Conservation (phyloP, 1,140 invertebrate species). For the Lysiphlebus fabarum region DNA sequence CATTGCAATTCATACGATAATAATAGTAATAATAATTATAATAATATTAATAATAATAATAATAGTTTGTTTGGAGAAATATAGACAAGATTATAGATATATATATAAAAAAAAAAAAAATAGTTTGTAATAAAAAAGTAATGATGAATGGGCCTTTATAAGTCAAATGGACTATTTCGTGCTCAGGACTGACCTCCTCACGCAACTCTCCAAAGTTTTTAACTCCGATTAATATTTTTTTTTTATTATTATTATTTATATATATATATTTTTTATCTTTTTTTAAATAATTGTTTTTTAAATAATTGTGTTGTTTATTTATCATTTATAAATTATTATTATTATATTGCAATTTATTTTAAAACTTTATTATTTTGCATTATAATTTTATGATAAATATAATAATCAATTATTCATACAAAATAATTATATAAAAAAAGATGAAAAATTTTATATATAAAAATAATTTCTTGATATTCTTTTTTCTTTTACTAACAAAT, state of each 20-base stretch:
- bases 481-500: too few species aligned
- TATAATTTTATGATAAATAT: too few species aligned
- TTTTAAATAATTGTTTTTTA: slow-evolving; percentile 44
- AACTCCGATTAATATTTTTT: neutral
- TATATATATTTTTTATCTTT: slow-evolving; percentile 39
- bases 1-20: slow-evolving; percentile 37
- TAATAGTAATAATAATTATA: slow-evolving; percentile 14
- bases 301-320: too few species aligned
- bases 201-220: slow-evolving; percentile 41
- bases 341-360: too few species aligned
- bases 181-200: slow-evolving; percentile 37
- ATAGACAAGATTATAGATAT: slow-evolving; percentile 37
- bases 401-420: too few species aligned
- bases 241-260: neutral
- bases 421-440: too few species aligned
- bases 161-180: slow-evolving; percentile 37
- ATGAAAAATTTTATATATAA: too few species aligned
- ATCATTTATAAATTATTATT: too few species aligned
- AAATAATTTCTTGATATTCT: too few species aligned
- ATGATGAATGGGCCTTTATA: slow-evolving; percentile 41
- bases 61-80: slow-evolving; percentile 18
- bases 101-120: slow-evolving; percentile 23
- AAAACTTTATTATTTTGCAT: too few species aligned
- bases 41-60: too few species aligned
- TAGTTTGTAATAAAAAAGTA: slow-evolving; percentile 2